phyloP scores from a whole-genome alignment of 2,888 invertebrate genomes.

The Orthosia gracilis region DNA sequence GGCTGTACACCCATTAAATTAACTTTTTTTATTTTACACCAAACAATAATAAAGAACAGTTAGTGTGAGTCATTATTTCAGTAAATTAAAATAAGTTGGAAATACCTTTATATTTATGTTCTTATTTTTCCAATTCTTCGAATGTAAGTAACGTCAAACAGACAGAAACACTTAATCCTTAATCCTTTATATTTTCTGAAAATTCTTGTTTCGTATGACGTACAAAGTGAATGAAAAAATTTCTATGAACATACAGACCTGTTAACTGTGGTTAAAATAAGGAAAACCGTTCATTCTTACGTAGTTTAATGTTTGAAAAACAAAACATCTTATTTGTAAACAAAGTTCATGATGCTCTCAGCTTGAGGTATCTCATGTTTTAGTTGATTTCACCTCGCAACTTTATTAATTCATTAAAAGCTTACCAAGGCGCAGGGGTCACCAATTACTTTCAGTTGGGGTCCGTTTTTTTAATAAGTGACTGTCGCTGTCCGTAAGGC shows the following conservation, averaged over 20 bases:
- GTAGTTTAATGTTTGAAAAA: not conserved
- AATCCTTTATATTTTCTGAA: slow-evolving; percentile 11
- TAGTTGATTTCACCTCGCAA: not conserved
- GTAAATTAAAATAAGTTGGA: slow-evolving; percentile 15
- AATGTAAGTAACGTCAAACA: slow-evolving; percentile 10
- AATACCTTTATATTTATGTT: slow-evolving; percentile 13
- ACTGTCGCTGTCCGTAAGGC: too few relatives aligned
- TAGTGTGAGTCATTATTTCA: slow-evolving; percentile 21
- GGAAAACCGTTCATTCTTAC: slow-evolving; percentile 18
- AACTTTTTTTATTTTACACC: not conserved
- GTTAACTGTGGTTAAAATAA: slow-evolving; percentile 19
- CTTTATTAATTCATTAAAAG: not conserved
- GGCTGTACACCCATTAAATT: too few relatives aligned
- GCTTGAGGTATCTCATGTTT: not conserved
- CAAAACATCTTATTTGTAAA: slow-evolving; percentile 24
- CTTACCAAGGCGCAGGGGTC: too few relatives aligned
- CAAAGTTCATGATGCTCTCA: slow-evolving; percentile 10
- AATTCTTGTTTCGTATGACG: slow-evolving; percentile 4
- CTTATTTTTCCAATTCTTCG: slow-evolving; percentile 1
- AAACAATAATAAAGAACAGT: too few relatives aligned
- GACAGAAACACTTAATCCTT: not conserved
- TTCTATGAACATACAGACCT: not conserved
- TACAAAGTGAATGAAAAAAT: slow-evolving; percentile 7
- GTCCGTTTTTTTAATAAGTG: too few relatives aligned
- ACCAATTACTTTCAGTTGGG: too few relatives aligned